Base-by-base conservation (phyloP, 2,888 invertebrate species). In the Synergus japonicus region DNA sequence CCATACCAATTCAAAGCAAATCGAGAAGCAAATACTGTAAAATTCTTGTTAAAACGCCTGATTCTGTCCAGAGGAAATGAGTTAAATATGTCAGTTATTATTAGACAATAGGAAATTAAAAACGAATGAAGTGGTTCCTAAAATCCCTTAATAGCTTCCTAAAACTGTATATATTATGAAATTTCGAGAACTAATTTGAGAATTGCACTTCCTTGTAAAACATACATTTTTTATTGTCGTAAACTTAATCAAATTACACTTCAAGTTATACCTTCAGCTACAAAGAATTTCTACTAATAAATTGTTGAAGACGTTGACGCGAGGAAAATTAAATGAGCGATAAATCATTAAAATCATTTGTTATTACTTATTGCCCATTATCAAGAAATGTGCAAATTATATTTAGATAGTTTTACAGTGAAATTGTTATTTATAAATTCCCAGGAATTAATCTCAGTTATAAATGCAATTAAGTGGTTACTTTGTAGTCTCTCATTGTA, bases 241-340 rank as follows among this genome's bases (percentile, higher is more conserved):
- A 12, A 18, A 29, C 10, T n/a, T 73, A 37, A 54, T 54, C 54
- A 29, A 54, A 54, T 73, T 73, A 54, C 41, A 73, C 18, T 12
- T 73, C 54, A 41, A 54, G n/a, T n/a, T 37, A 10, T 54, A 54
- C 37, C 49, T 22, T 18, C 18, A 54, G 73, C 54, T 54, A 73
- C n/a, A 73, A 37, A 73, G n/a, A 41, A 73, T 54, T 54, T 73
- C 73, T 73, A 73, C 54, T 58, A 54, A 73, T 73, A 73, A 73
- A 73, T 73, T 58, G n/a, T 73, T 37, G 49, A 49, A 69, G 69
- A 73, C 73, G 41, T 73, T 73, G 73, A 73, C 54, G 49, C 73
- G n/a, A 58, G 54, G 54, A 37, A 54, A 54, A 54, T 41, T 73
- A 73, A 73, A 54, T 73, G 37, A 41, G 18, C 12, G n/a, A 37